Conservation (phyloP, 2,113 vertebrate genomes). For the Apteryx owenii region DNA sequence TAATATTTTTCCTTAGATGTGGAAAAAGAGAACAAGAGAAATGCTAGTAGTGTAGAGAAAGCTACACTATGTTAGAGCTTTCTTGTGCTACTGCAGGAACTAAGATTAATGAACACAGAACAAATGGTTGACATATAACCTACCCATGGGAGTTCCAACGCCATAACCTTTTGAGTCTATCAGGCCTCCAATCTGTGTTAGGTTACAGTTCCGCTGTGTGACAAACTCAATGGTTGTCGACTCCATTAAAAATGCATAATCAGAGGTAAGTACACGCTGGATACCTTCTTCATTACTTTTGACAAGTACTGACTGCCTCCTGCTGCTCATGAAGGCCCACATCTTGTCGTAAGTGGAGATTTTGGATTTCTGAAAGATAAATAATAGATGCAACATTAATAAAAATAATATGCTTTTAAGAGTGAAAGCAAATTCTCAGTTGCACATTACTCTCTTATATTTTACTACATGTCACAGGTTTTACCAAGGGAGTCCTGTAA, state of each 20-base stretch:
- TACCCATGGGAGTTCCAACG: conserved; percentile 98
- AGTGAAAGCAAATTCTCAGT: neutral
- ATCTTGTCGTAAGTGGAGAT: conserved; percentile 99
- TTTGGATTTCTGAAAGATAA: conserved; percentile 93
- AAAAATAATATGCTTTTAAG: neutral
- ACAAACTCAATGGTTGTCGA: conserved; percentile 97
- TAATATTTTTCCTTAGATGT: neutral
- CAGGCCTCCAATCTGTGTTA: conserved; percentile 97
- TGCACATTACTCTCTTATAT: neutral
- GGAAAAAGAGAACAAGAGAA: neutral
- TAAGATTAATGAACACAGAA: conserved; percentile 56
- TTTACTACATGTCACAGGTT: neutral
- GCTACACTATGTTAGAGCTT: neutral
- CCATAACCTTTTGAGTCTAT: conserved; percentile 98
- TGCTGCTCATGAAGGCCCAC: conserved; percentile 99
- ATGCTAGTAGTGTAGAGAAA: neutral
- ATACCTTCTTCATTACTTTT: conserved; percentile 97
- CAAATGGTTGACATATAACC: conserved; percentile 59
- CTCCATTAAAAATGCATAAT: conserved; percentile 98
- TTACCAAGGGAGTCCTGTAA: neutral
- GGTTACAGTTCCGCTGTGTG: conserved; percentile 97
- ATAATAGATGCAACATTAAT: neutral
- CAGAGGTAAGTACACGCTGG: conserved; percentile 94
- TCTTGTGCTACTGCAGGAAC: neutral
- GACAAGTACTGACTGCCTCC: conserved; percentile 94